A percentile compares a stretch with the other conserved stretches of the same genome.
These are phyloP conservation scores for Sebastes flavidus DNA, from an alignment of 2,797 vertebrate species.

Conservation along the genomic window DNA sequence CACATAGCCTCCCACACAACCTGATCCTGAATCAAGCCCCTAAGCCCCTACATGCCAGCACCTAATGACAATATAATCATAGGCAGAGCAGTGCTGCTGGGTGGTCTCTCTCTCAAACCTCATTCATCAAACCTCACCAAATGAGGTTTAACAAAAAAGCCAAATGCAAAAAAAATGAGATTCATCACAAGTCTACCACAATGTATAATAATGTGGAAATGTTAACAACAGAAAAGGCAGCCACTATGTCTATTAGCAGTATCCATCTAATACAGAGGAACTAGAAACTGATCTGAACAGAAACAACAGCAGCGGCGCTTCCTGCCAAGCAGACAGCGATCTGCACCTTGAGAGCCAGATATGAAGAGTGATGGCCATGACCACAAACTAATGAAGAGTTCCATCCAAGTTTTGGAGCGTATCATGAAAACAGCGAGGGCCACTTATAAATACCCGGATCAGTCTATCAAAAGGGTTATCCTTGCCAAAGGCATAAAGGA, in stretches of 20 bases:
- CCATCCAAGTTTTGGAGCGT: conserved; percentile 50
- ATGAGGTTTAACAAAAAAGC: conserved; percentile 5
- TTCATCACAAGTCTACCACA: conserved; percentile 8
- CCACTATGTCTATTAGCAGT: conserved; percentile 1
- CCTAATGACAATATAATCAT: conserved; percentile 62
- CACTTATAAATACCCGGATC: conserved; percentile 50
- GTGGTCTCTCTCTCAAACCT: conserved; percentile 60
- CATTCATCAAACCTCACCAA: conserved; percentile 41
- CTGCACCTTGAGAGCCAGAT: conserved; percentile 50
- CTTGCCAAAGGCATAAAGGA: conserved; percentile 53
- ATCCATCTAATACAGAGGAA: conserved; percentile 25
- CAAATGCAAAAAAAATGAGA: conserved; percentile 2
- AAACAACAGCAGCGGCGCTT: conserved; percentile 22
- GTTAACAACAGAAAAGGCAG: conserved; percentile 8
- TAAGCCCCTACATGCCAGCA: conserved; percentile 34
- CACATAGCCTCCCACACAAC: conserved; percentile 41
- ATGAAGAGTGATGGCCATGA: conserved; percentile 48
- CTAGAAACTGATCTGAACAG: conserved; percentile 41
- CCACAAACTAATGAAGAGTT: conserved; percentile 57
- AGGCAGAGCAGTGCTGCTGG: conserved; percentile 42
- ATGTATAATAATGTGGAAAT: not conserved
- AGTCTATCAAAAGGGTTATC: conserved; percentile 51
- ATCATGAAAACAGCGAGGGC: conserved; percentile 56
- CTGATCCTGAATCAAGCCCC: conserved; percentile 30
- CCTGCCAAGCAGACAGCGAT: conserved; percentile 38